These are phyloP conservation scores for Noctua comes DNA, from an alignment of 2,888 invertebrate species.

Conservation along the genomic window DNA sequence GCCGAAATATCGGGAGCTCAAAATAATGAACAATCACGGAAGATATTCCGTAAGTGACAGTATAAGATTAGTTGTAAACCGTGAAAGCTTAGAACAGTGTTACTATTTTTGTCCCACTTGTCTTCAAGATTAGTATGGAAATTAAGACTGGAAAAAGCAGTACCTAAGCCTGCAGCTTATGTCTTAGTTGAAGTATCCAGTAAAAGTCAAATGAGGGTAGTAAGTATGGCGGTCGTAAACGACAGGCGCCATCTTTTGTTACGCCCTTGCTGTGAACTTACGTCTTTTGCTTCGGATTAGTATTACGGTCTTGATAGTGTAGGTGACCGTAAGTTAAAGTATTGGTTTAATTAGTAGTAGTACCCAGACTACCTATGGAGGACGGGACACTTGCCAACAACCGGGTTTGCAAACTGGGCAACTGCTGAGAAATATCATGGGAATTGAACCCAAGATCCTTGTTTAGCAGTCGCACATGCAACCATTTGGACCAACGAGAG, in stretches of 20 bases:
- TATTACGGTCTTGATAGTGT: background rate
- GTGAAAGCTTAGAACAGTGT: background rate
- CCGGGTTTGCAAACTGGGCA: too few species aligned
- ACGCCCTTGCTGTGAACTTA: slow-evolving; percentile 41
- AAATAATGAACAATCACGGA: too few species aligned
- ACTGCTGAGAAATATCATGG: too few species aligned
- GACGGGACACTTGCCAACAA: too few species aligned
- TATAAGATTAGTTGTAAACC: too few species aligned
- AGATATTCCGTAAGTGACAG: too few species aligned
- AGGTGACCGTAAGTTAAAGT: background rate
- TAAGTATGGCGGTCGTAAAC: slow-evolving; percentile 55
- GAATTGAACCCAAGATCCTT: too few species aligned
- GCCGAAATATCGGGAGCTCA: too few species aligned
- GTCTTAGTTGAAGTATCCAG: slow-evolving; percentile 52
- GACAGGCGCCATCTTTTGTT: slow-evolving; percentile 50
- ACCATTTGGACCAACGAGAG: too few species aligned
- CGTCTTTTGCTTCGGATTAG: slow-evolving; percentile 24
- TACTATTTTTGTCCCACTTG: background rate
- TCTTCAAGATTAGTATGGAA: slow-evolving; percentile 34
- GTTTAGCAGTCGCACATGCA: too few species aligned
- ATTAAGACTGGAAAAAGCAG: slow-evolving; percentile 38
- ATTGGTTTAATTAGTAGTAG: background rate
- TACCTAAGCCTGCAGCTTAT: slow-evolving; percentile 51
- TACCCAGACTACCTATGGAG: too few species aligned
- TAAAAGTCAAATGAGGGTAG: slow-evolving; percentile 64